Base-by-base conservation (phyloP, 2,888 invertebrate genomes). In the Thelaira solivaga region DNA sequence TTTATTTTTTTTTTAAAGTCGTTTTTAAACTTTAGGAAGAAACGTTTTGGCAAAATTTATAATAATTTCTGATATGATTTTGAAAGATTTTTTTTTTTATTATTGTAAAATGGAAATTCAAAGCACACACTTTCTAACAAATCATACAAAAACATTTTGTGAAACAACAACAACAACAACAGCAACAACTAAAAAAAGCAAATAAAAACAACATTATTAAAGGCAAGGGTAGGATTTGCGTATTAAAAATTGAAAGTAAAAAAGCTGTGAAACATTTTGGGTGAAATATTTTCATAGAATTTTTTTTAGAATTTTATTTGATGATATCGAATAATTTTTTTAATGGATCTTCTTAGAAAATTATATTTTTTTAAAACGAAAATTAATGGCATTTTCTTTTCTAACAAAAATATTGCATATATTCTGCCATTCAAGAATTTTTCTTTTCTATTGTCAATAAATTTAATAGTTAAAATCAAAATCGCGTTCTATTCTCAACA, bases 61-160 rank as follows among this genome's bases (percentile, higher is more conserved):
- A 57, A 53, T 49, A 49, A 53, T 49, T 57, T 71, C 18, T 6
- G 16, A 29, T 73, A 57, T 65, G 11, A 73, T 73, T 64, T 64
- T 20, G 6, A 8, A 13, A 51, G 24, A 53, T 24, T 57, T 8
- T 49, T 49, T 41, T 16, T 39, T 49, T 71, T 53, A 2, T 53
- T 34, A 55, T 18, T 47, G n/a, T 31, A 29, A 57, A 47, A 76
- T 29, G n/a, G 7, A 61, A 61, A 68, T 53, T 57, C 24, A 77
- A 77, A 73, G 77, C 77, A 77, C 77, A 77, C 77, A 77, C 36
- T 77, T 73, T 77, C 73, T 65, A 55, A 65, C 43, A 72, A 72
- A 68, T 59, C 47, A 59, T 57, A 36, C 36, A 49, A n/a, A n/a
- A 49, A 59, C 22, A 68, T 45, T 68, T 68, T 47, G 68, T 65